These are phyloP conservation scores for Oceanodroma leucorhoa DNA, from an alignment of 2,797 vertebrate genomes.

Conservation along the genomic window DNA sequence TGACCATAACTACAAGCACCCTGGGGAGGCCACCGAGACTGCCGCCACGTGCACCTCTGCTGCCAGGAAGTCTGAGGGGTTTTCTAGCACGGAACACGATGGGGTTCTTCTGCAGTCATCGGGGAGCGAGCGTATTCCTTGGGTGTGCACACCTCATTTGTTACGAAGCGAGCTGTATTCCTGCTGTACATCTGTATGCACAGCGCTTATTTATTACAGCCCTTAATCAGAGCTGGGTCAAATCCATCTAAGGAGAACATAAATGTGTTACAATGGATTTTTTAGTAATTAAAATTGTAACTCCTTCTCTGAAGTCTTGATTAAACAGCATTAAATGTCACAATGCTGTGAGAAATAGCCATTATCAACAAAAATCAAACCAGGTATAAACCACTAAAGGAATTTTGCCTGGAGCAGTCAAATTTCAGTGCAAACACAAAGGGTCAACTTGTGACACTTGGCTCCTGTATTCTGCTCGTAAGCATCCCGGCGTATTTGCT, in stretches of 20 bases:
- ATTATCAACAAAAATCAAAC: background rate
- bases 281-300: constrained; percentile 17
- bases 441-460: constrained; percentile 57
- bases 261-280: background rate
- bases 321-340: background rate
- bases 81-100: background rate
- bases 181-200: background rate
- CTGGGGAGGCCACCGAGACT: fast-evolving
- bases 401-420: background rate
- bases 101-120: background rate
- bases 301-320: constrained; percentile 12
- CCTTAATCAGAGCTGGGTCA: constrained; percentile 5
- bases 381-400: background rate
- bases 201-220: background rate
- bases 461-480: constrained; percentile 33
- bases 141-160: background rate
- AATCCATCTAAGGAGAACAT: background rate
- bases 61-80: background rate
- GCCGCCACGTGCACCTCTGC: fast-evolving
- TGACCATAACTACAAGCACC: background rate
- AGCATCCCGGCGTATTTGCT: constrained; percentile 51
- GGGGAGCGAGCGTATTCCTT: background rate
- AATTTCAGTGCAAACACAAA: constrained; percentile 39
- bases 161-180: background rate
- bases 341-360: background rate